These are phyloP conservation scores for Esox masquinongy DNA, from an alignment of 2,797 vertebrate genomes.

Conservation along the genomic window DNA sequence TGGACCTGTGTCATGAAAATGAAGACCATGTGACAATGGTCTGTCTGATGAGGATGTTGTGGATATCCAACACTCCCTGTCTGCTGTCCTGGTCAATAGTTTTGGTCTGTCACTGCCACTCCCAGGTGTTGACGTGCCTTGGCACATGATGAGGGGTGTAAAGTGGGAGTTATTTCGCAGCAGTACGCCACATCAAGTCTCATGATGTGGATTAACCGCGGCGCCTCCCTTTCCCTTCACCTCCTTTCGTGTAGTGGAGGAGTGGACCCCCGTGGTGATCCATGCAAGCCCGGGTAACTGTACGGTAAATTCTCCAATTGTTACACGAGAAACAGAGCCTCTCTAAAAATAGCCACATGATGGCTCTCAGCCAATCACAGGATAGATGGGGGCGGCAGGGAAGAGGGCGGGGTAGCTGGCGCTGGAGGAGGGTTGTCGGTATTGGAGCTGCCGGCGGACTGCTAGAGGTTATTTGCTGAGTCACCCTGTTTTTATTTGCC, in stretches of 20 bases:
- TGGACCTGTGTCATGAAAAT: background rate
- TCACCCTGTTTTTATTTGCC: background rate
- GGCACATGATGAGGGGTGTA: background rate
- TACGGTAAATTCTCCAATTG: constrained; percentile 39
- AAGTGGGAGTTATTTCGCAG: constrained; percentile 24
- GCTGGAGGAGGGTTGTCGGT: background rate
- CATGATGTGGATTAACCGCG: constrained; percentile 12
- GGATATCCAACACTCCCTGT: background rate
- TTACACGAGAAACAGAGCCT: constrained; percentile 38
- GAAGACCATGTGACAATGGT: too few relatives aligned
- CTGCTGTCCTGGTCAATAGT: background rate
- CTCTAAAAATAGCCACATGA: constrained; percentile 44
- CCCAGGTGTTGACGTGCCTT: background rate
- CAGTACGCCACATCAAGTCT: background rate
- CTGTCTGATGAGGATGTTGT: background rate
- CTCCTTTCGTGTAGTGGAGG: background rate
- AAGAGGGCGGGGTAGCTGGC: constrained; percentile 1
- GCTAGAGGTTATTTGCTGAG: constrained; percentile 14
- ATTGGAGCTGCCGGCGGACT: background rate
- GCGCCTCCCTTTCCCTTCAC: background rate
- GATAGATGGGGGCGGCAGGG: background rate
- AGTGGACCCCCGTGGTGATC: constrained; percentile 8
- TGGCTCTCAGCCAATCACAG: constrained; percentile 34
- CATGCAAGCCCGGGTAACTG: constrained; percentile 32
- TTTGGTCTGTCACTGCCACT: background rate